A percentile compares a stretch with the other conserved stretches of the same genome.
phyloP scores from a whole-genome alignment of 1,140 invertebrate genomes.

The Lamellibrachia luymesi region DNA sequence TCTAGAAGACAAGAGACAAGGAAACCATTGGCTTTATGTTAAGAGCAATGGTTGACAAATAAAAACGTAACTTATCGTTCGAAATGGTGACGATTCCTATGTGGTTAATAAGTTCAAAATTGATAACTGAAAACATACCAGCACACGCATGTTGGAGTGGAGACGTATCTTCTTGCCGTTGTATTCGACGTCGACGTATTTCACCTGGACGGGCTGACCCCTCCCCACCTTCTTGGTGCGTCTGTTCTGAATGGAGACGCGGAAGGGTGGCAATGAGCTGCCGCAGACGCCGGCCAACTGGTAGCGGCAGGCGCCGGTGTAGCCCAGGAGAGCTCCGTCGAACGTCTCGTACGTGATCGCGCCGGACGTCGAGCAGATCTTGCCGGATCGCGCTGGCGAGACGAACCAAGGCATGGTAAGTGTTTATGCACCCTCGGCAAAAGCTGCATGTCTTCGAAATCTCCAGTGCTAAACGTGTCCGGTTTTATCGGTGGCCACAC shows the following conservation, averaged over 20 bases:
- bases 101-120: too few species aligned
- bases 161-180: background rate
- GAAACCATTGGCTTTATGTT: too few species aligned
- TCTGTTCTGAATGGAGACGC: background rate
- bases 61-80: too few species aligned
- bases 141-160: background rate
- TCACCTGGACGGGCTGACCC: background rate
- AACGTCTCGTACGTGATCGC: background rate
- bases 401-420: background rate
- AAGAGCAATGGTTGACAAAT: too few species aligned
- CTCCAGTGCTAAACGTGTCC: too few species aligned
- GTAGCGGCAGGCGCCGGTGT: background rate
- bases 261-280: background rate
- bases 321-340: background rate
- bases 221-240: background rate
- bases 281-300: background rate
- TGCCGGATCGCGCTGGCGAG: background rate
- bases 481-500: too few species aligned
- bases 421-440: background rate
- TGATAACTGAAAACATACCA: background rate
- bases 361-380: background rate
- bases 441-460: too few species aligned
- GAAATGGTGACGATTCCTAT: too few species aligned
- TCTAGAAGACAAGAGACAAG: too few species aligned
- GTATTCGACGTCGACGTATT: background rate